Evolutionary conservation across 2,888 invertebrate genomes (phyloP).

Genomic region (Orthonychiurus folsomi): DNA sequence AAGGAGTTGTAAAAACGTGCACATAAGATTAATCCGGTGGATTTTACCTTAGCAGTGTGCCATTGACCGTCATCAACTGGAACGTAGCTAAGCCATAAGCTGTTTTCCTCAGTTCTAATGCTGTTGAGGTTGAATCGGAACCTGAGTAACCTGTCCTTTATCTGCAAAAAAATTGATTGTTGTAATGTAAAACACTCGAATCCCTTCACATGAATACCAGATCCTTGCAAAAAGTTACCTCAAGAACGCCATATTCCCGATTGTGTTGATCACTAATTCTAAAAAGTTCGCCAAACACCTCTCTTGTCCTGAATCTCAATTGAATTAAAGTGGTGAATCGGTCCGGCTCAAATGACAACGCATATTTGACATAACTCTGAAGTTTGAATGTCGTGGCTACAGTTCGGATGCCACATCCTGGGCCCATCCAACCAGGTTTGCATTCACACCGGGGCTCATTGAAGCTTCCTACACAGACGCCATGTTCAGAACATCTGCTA

Average conservation of each 20-base stretch:
- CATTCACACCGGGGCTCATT: constrained; percentile 74
- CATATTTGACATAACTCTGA: constrained; percentile 94
- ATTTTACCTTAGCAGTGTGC: constrained; percentile 88
- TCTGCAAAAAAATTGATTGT: constrained; percentile 44
- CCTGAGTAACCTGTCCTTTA: constrained; percentile 78
- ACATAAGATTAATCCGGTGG: constrained; percentile 41
- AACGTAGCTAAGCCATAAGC: constrained; percentile 80
- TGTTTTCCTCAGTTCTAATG: constrained; percentile 76
- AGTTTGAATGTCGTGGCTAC: constrained; percentile 85
- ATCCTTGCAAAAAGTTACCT: constrained; percentile 50
- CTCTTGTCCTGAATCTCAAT: constrained; percentile 83
- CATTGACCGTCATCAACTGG: constrained; percentile 92
- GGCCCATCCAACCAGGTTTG: constrained; percentile 69
- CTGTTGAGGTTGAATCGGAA: constrained; percentile 91
- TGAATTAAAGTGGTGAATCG: constrained; percentile 87
- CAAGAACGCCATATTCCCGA: constrained; percentile 83
- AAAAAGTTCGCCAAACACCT: constrained; percentile 86
- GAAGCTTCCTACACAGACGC: constrained; percentile 85
- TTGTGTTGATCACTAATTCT: constrained; percentile 89
- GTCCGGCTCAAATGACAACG: constrained; percentile 86
- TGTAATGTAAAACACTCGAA: neutral
- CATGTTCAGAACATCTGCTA: constrained; percentile 81
- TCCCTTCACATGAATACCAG: neutral
- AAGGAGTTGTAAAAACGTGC: neutral
- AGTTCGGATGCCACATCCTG: constrained; percentile 73